Base-by-base conservation (phyloP, 53 echinoderm and acorn worm genomes). In the Holothuria scabra region DNA sequence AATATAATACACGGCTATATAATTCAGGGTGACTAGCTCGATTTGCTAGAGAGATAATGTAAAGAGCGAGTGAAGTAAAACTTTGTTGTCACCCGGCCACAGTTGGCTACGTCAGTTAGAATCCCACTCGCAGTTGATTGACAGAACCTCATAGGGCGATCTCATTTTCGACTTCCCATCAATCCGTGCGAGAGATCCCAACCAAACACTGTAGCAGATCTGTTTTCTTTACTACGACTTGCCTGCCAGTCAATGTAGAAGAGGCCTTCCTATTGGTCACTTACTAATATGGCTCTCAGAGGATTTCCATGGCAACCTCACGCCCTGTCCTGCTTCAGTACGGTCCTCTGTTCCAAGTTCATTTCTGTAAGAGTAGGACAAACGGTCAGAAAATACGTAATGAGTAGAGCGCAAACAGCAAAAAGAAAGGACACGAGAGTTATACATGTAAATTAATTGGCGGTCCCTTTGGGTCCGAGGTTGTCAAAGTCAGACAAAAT, bases 141-240 rank as follows among this genome's bases (percentile, higher is more conserved):
- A 91, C 91, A 91, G 91, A 59, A 60, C 85, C 60, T 20, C 72
- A 60, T 67, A 88, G 44, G 60, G 84, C 78, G 66, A 86, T 65
- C 90, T 52, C 60, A 55, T 84, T 83, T 85, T 80, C 78, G 91
- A 85, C 85, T 79, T 76, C 86, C 88, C 60, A 82, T 86, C 87
- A 91, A 82, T 76, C 79, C 72, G 76, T 83, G 85, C 68, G 83
- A 59, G 25, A 64, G 46, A 64, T 63, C 21, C 62, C 82, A 81
- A 81, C 82, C 82, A 81, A 81, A 81, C 82, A 81, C 82, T 81
- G 82, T 81, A 81, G 62, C 82, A 81, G 62, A 81, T 81, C 62
- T 81, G 82, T 81, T 81, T 81, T 81, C 82, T 62, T 81, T 85
- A 61, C 37, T 71, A 76, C 26, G 58, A 76, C 76, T 76, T 62